phyloP scores from a whole-genome alignment of 2,888 invertebrate genomes.

The Campoletis raptor region DNA sequence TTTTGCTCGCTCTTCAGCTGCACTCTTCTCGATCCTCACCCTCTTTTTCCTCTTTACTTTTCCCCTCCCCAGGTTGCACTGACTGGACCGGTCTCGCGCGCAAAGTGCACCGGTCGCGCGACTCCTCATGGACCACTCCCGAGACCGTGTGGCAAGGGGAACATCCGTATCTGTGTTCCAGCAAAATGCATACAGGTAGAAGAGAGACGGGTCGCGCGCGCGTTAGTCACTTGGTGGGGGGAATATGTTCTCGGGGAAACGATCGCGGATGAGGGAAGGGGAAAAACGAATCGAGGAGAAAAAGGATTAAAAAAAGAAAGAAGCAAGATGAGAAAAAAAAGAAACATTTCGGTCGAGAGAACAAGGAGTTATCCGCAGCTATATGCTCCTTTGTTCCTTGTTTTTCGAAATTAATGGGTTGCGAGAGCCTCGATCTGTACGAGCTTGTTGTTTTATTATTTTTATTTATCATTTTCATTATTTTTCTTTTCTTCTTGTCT shows the following conservation, averaged over 20 bases:
- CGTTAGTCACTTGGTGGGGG: conserved; percentile 43
- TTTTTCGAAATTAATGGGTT: conserved; percentile 83
- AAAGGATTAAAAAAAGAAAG: conserved; percentile 43
- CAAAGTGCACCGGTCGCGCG: conserved; percentile 62
- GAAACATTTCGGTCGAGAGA: conserved; percentile 52
- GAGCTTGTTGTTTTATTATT: conserved; percentile 2
- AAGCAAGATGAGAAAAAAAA: conserved; percentile 29
- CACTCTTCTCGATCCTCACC: conserved; percentile 39
- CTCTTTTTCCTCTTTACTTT: conserved; percentile 12
- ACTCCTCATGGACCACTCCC: conserved; percentile 53
- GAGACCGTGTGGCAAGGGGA: conserved; percentile 29
- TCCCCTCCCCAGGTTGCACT: neutral
- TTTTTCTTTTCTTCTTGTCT: conserved; percentile 20
- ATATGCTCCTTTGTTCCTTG: conserved; percentile 80
- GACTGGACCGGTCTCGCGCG: conserved; percentile 62
- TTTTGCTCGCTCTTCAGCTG: conserved; percentile 44
- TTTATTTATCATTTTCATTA: conserved; percentile 19
- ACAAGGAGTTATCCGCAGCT: conserved; percentile 75
- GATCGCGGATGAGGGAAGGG: conserved; percentile 29
- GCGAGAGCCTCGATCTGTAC: conserved; percentile 46
- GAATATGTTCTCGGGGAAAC: conserved; percentile 46
- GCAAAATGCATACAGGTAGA: conserved; percentile 45
- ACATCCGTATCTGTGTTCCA: conserved; percentile 10
- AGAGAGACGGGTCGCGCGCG: conserved; percentile 51
- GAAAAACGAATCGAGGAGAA: conserved; percentile 29